Evolutionary conservation across 2,888 invertebrate species (phyloP), one percentile per base, ranked within the genome.

Genomic region (Argyra leucocephala): DNA sequence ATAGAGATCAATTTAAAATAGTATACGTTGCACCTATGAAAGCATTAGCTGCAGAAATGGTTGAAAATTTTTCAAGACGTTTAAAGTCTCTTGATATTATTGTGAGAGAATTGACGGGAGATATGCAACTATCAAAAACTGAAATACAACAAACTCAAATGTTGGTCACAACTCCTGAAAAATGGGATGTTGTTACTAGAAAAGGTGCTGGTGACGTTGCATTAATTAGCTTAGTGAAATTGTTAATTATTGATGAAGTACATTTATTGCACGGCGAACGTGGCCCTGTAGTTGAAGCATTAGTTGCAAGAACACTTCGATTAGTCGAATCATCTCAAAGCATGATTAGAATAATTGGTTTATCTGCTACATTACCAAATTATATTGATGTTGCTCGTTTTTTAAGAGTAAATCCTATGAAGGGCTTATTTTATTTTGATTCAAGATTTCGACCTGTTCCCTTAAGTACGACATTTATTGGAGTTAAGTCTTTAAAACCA

Each of bases 21-120:
- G 91, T 99, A 63, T 99, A 99, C 80, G 92, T 99, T 71, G 98
- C 98, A 0, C 99, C 99, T 2, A 99, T 99, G 99, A 99, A 99
- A 82, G 99, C 99, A 0, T 80, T 99, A 58, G 99, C 99, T 0
- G 89, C 97, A 0, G 99, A 99, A 83, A 99, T 99, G 96, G 95
- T 97, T 0, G 85, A 87, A 0, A 98, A 92, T 77, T 99, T 99
- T 79, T 87, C 89, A 5, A 88, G 88, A 72, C 86, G 93, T 63
- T 82, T 99, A 1, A 83, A 84, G 57, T 84, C 88, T 0, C 74
- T 87, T 31, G 95, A 96, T 7, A 87, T 99, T 26, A 75, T 81
- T 0, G 98, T 99, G 0, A 84, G 89, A 64, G 99, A 99, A 78
- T 81, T 97, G 70, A 99, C 99, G 0, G 99, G 99, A 21, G 99